phyloP scores from a whole-genome alignment of 1,140 invertebrate genomes.

The Meteorus sp. region DNA sequence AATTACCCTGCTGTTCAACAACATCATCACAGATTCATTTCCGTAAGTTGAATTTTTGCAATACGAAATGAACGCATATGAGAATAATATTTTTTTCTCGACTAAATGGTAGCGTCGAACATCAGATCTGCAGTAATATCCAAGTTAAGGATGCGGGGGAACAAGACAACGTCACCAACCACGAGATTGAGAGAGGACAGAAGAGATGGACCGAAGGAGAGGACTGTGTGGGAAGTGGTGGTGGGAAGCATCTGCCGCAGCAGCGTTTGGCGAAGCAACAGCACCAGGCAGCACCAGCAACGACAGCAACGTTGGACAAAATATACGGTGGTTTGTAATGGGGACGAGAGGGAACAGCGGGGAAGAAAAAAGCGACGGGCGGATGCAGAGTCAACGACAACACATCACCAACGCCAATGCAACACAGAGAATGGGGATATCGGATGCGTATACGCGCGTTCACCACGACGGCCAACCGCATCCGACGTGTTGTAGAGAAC shows the following conservation, averaged over 20 bases:
- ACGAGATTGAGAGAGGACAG: no score
- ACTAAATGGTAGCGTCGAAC: no score
- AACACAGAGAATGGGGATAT: no score
- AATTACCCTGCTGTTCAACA: no score
- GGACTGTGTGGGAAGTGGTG: neutral
- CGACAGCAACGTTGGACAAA: no score
- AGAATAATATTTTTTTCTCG: no score
- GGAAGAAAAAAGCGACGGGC: slow-evolving; percentile 9
- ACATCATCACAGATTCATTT: no score
- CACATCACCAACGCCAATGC: neutral
- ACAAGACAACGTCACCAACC: neutral
- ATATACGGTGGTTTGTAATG: no score
- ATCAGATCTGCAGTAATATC: no score
- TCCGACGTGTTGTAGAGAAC: neutral
- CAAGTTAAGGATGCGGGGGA: slow-evolving; percentile 2
- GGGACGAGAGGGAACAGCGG: slow-evolving; percentile 6
- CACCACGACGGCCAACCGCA: neutral
- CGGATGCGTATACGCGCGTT: neutral
- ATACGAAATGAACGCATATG: no score
- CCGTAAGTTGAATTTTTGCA: no score
- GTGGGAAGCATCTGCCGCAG: slow-evolving; percentile 6
- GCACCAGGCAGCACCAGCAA: no score
- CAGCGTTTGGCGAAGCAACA: slow-evolving; percentile 2
- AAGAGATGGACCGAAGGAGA: neutral
- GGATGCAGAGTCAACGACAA: slow-evolving; percentile 14